phyloP scores from a whole-genome alignment of 23 tunicate genomes.

The Phallusia fumigata region DNA sequence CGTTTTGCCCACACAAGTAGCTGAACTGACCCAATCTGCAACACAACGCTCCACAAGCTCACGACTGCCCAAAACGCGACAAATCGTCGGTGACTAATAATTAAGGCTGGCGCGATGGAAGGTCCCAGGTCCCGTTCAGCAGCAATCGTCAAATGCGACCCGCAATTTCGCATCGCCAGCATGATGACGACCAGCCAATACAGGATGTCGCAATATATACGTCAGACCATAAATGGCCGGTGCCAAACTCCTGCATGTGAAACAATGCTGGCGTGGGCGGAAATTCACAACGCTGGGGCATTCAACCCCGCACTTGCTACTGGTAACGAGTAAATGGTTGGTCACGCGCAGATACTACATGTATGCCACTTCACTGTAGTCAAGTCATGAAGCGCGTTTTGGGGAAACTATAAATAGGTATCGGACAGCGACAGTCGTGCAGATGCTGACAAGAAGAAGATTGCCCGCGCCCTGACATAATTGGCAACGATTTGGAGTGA shows the following conservation, averaged over 20 bases:
- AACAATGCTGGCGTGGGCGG: background rate
- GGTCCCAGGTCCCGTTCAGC: background rate
- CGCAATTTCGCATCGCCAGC: background rate
- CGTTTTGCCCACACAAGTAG: no score
- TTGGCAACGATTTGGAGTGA: no score
- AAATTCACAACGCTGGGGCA: background rate
- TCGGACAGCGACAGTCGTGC: background rate
- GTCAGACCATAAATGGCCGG: slow-evolving; percentile 1
- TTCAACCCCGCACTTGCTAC: background rate
- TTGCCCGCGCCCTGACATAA: no score
- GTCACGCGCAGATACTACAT: background rate
- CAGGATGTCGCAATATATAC: background rate
- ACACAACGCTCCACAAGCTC: background rate
- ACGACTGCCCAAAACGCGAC: slow-evolving; percentile 7
- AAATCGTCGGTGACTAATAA: background rate
- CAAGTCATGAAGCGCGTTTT: background rate
- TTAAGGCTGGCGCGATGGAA: background rate
- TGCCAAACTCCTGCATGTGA: slow-evolving; percentile 4
- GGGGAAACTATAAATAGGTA: slow-evolving; percentile 1
- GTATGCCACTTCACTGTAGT: no score
- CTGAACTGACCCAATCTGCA: no score
- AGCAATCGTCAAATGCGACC: background rate
- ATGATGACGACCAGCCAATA: slow-evolving; percentile 3
- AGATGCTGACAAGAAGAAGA: no score
- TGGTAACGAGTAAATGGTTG: background rate